phyloP scores from a whole-genome alignment of 2,888 invertebrate species.

The Anaspis maculata region DNA sequence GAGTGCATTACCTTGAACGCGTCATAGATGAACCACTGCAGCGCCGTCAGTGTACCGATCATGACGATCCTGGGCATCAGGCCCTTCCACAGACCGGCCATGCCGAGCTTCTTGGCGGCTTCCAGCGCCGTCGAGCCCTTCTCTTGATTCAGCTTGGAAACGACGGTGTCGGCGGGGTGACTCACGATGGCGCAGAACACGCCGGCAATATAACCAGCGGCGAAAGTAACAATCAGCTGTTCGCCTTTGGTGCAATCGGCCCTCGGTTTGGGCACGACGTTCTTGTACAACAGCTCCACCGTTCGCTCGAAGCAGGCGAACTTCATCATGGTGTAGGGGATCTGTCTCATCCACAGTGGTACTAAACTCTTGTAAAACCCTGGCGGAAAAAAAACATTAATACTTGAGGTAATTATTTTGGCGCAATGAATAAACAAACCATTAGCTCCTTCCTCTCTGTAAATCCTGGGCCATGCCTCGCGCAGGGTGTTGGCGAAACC shows the following conservation, averaged over 20 bases:
- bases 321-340: slow-evolving; percentile 99
- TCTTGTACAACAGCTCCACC: slow-evolving; percentile 79
- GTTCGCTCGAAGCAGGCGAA: slow-evolving; percentile 98
- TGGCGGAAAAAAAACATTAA: too few species aligned
- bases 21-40: slow-evolving; percentile 97
- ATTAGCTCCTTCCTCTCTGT: slow-evolving; percentile 74
- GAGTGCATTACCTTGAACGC: slow-evolving; percentile 62
- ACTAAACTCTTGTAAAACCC: slow-evolving; percentile 89
- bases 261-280: slow-evolving; percentile 92
- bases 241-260: slow-evolving; percentile 85
- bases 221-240: slow-evolving; percentile 92
- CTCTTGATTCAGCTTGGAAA: slow-evolving; percentile 94
- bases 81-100: slow-evolving; percentile 78
- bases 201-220: slow-evolving; percentile 96
- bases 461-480: slow-evolving; percentile 86
- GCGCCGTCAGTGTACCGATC: slow-evolving; percentile 94
- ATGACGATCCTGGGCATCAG: slow-evolving; percentile 88
- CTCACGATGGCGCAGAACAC: slow-evolving; percentile 99
- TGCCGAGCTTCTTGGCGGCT: slow-evolving; percentile 70
- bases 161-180: slow-evolving; percentile 96
- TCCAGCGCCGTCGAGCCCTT: slow-evolving; percentile 67
- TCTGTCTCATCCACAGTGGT: slow-evolving; percentile 96
- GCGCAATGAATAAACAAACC: too few species aligned
- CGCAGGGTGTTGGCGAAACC: slow-evolving; percentile 86
- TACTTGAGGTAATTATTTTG: too few species aligned